A percentile compares a stretch with the other conserved stretches of the same genome.
Evolutionary conservation across 2,797 vertebrate genomes (phyloP).

Genomic region (Menidia menidia): DNA sequence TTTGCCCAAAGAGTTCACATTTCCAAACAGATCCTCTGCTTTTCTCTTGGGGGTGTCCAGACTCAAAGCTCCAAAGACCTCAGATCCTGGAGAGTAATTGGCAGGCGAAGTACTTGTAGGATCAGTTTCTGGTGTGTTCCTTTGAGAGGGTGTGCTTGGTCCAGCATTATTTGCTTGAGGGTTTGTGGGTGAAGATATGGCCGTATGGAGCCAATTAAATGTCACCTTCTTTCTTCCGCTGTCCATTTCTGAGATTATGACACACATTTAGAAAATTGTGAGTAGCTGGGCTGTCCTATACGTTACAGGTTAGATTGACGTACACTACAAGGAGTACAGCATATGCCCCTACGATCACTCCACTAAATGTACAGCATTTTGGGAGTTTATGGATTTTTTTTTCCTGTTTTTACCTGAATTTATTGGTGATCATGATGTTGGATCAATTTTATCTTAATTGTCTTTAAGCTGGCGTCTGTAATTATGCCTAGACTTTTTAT

Average conservation of each 20-base stretch:
- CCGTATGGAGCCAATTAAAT: slow-evolving; percentile 51
- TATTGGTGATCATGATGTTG: neutral
- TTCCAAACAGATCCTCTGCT: slow-evolving; percentile 21
- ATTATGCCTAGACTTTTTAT: too few species aligned
- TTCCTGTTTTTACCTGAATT: neutral
- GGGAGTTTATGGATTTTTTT: neutral
- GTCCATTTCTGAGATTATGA: slow-evolving; percentile 63
- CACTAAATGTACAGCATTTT: neutral
- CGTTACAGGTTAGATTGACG: neutral
- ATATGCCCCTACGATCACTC: neutral
- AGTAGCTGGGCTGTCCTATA: neutral
- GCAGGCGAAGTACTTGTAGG: slow-evolving; percentile 10
- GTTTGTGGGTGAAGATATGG: slow-evolving; percentile 30
- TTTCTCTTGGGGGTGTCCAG: slow-evolving; percentile 74
- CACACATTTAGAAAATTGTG: neutral
- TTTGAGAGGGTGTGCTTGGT: slow-evolving; percentile 22
- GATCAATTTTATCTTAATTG: neutral
- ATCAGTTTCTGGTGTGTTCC: slow-evolving; percentile 21
- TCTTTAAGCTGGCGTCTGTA: neutral
- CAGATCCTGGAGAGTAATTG: slow-evolving; percentile 60
- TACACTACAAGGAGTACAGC: neutral
- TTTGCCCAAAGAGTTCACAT: slow-evolving; percentile 23
- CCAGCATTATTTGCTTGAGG: slow-evolving; percentile 22
- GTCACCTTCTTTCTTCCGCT: slow-evolving; percentile 50
- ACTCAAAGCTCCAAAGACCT: slow-evolving; percentile 48